These are phyloP conservation scores for Acrocephalus arundinaceus DNA, from an alignment of 2,113 vertebrate species.

Conservation along the genomic window DNA sequence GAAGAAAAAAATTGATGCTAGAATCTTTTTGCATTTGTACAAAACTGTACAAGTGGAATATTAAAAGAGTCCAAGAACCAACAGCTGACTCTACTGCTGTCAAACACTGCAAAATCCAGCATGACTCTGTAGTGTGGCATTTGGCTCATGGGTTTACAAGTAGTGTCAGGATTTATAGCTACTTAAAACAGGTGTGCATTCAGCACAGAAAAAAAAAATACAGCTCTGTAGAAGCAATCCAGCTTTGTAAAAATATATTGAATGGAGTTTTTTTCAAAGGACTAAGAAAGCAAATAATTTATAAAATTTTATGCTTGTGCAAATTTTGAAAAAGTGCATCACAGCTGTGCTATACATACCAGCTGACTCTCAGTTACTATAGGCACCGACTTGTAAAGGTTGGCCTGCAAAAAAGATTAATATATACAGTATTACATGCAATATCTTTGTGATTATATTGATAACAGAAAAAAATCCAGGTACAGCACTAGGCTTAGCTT, in stretches of 20 bases:
- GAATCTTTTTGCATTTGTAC: not conserved
- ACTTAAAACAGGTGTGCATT: not conserved
- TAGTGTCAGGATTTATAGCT: not conserved
- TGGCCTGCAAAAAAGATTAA: conserved; percentile 79
- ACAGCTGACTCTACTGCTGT: not conserved
- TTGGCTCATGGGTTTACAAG: not conserved
- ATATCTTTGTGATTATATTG: not conserved
- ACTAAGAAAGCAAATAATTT: not conserved
- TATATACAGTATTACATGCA: not conserved
- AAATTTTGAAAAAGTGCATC: not conserved
- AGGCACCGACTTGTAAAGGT: conserved; percentile 69
- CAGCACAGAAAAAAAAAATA: not conserved
- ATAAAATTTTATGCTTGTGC: not conserved
- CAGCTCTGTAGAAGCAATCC: not conserved
- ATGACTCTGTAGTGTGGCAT: not conserved
- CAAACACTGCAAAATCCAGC: not conserved
- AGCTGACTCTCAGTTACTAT: conserved; percentile 65
- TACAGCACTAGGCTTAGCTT: not conserved
- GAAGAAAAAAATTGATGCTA: not conserved
- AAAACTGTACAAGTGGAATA: not conserved
- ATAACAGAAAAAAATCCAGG: not conserved
- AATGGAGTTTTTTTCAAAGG: not conserved
- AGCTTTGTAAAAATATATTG: not conserved
- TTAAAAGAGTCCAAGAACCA: not conserved
- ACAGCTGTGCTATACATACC: conserved; percentile 58